Base-by-base conservation (phyloP, 2,797 vertebrate genomes). In the Eulemur albifrons region DNA sequence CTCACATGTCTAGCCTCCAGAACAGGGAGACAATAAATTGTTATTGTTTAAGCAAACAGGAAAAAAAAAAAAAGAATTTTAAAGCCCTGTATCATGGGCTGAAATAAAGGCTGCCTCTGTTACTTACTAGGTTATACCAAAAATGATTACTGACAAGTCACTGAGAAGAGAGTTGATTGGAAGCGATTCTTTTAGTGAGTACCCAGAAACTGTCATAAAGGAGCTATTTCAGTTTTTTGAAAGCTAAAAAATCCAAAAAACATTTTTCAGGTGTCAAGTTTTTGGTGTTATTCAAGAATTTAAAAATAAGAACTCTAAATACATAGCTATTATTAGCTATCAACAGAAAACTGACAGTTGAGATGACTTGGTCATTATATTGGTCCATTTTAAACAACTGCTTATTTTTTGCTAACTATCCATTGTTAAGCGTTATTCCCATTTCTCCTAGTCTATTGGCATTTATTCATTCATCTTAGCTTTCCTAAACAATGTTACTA, bases 401-500 rank as follows among this genome's bases (percentile, higher is more conserved):
- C 15, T 70, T 67, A n/a, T 50, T 75, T 35, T 61, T 90, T 82
- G 61, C 38, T 85, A 65, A 65, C 69, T 86, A 63, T 30, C 54
- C 20, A 17, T 54, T 43, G 57, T 76, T 45, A 75, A 79, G 21
- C 32, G 21, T 89, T 38, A 75, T 69, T 72, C 32, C 30, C 14
- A 23, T 83, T 85, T 80, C 54, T 21, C 61, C 7, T 23, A 30
- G 50, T 72, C 38, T 76, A 3, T 30, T 92, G 48, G 76, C 12
- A 27, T 84, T 76, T 77, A 83, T 80, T 79, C 50, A 65, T 40
- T 93, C 54, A 69, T 52, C 84, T 87, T 80, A 59, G 75, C 69
- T 77, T 96, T 95, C 75, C 54, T 63, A 85, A 86, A 25, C 35
- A 89, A 85, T n/a, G 4, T 72, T 85, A 69, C 48, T 92, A 85